These are phyloP conservation scores for Nysson spinosus DNA, from an alignment of 2,888 invertebrate species.

Conservation along the genomic window DNA sequence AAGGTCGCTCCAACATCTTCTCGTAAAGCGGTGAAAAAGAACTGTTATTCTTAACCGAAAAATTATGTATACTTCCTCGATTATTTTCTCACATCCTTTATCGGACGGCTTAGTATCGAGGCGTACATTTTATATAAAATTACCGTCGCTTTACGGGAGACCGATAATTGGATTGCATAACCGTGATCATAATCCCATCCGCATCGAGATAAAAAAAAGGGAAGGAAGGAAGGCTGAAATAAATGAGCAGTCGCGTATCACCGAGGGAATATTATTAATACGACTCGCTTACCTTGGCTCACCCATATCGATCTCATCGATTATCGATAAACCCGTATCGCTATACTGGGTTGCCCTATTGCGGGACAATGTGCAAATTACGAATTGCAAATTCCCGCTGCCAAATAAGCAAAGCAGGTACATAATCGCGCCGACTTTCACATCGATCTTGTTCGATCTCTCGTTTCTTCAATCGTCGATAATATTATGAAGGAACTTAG, in stretches of 20 bases:
- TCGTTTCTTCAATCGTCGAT: too few species aligned
- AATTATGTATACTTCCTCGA: too few species aligned
- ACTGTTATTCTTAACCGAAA: too few species aligned
- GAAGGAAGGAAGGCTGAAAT: conserved; percentile 36
- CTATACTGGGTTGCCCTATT: too few species aligned
- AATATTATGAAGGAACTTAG: too few species aligned
- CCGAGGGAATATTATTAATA: conserved; percentile 80
- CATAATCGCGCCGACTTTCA: background rate
- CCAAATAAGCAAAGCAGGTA: conserved; percentile 48
- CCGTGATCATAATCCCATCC: conserved; percentile 58
- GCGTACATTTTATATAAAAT: too few species aligned
- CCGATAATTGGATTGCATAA: conserved; percentile 69
- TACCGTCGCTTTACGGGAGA: conserved; percentile 56
- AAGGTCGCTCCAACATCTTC: conserved; percentile 17
- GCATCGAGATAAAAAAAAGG: conserved; percentile 20
- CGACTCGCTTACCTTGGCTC: conserved; percentile 74
- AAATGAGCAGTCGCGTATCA: conserved; percentile 85
- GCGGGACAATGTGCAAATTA: conserved; percentile 14
- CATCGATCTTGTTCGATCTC: too few species aligned
- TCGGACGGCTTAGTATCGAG: too few species aligned
- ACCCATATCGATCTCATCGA: conserved; percentile 70
- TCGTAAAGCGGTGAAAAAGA: background rate
- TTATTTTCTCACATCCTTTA: too few species aligned
- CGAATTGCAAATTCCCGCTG: conserved; percentile 37
- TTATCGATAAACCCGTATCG: conserved; percentile 68